Base-by-base conservation (phyloP, 2,113 vertebrate genomes). In the Peromyscus californicus region DNA sequence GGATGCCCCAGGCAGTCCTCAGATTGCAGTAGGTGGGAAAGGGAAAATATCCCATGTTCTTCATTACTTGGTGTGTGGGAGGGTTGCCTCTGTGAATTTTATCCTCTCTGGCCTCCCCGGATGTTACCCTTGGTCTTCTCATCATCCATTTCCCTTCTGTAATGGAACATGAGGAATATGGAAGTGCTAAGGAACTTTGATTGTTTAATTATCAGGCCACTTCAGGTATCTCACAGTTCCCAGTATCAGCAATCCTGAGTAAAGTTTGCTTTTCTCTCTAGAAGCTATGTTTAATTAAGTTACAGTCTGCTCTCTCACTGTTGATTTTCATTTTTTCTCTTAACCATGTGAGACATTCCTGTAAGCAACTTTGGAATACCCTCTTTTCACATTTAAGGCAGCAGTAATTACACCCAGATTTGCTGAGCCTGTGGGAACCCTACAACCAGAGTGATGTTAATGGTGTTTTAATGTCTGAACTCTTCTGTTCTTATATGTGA, bases 221-320 rank as follows among this genome's bases (percentile, higher is more conserved):
- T 67, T 95, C 93, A 84, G 70, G 92, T 93, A 84, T 84, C 96
- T 57, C 72, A 19, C 0, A 54, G 33, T 51, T 96, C 78, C 93
- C 69, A 90, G 0, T 2, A 9, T 97, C 91, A 96, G 92, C 67
- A 88, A 6, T 90, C 79, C 61, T 91, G 48, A 83, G 65, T 67
- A 16, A 13, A 12, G 2, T 22, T 33, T 88, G 88, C 69, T 97
- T 94, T 97, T 84, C 22, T 86, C 36, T 97, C 48, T 83, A 96
- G 95, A 83, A 85, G 93, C 95, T 95, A 36, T 93, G 78, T 84
- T 98, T 94, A 97, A 98, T 98, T 97, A 98, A 98, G 74, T 95
- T 96, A n/a, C 67, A 88, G 95, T 75, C 95, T 89, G 33, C 69
- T 67, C 36, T 89, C 93, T 98, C 48, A 7, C 69, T 79, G 88